Evolutionary conservation across 2,888 invertebrate species (phyloP), one percentile per base, ranked within the genome.

Genomic region (Oligia fasciuncula): DNA sequence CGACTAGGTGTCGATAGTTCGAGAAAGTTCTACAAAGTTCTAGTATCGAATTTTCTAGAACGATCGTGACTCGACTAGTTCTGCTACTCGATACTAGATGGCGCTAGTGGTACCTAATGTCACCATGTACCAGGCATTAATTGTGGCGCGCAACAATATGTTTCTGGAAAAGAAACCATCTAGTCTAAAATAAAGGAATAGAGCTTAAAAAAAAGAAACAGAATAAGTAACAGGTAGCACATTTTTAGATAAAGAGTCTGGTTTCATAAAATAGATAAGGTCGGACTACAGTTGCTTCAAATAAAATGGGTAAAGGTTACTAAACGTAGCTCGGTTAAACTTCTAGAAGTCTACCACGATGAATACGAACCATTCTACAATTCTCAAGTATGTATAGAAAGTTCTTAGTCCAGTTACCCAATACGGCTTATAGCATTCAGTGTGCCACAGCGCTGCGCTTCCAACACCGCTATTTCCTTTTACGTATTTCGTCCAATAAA

Each of bases 401-500:
- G 23, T 60, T 8, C 13, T 49, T 49, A 76, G 49, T 60, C 4
- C n/a, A 73, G 71, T 75, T 80, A 75, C 29, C 40, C 19, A 67
- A 63, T 62, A 69, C 66, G 63, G 74, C 65, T 67, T 87, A 87
- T 80, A 89, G 84, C 88, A 73, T 85, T 63, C 57, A 74, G 83
- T 87, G 89, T 84, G 77, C 35, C 75, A 72, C 63, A 23, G 67
- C 35, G 62, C 79, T 71, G 65, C 65, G 57, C 70, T 81, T 72
- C 82, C 74, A 84, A 83, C 81, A 83, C 83, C 57, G 76, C 80
- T 73, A 87, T 88, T 88, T 90, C 89, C 84, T 89, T 87, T 87
- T 85, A 90, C 90, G 84, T 86, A 89, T 86, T 89, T 91, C 80
- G 85, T 80, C 81, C 90, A 91, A 91, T 92, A 91, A 87, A 89